Conservation (phyloP, 2,888 invertebrate species). For the Ommatoiulus sabulosus region DNA sequence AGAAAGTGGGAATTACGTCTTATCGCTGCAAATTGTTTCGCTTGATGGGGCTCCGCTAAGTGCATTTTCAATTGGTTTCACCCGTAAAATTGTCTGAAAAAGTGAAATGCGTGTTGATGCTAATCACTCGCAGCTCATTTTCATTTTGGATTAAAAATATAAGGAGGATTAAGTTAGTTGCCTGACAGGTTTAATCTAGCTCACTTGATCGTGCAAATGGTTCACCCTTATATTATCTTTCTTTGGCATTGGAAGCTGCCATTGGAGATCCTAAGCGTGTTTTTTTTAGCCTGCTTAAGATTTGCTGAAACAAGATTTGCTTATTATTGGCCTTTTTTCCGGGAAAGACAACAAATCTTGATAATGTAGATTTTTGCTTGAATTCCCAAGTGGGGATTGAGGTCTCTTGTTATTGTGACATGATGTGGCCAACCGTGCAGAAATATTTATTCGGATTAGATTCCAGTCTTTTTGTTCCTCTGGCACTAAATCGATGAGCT, state of each 20-base stretch:
- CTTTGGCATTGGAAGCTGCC: neutral
- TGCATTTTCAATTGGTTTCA: slow-evolving; percentile 16
- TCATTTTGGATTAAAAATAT: slow-evolving; percentile 40
- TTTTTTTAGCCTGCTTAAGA: neutral
- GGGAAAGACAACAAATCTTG: neutral
- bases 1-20: slow-evolving; percentile 14
- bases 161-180: slow-evolving; percentile 21
- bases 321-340: slow-evolving; percentile 1
- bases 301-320: slow-evolving; percentile 6
- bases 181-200: slow-evolving; percentile 20
- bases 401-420: slow-evolving; percentile 36
- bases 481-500: neutral
- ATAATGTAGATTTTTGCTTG: slow-evolving; percentile 39
- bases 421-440: slow-evolving; percentile 23
- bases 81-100: slow-evolving; percentile 35
- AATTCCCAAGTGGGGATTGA: slow-evolving; percentile 35
- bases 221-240: neutral
- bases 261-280: neutral
- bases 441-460: slow-evolving; percentile 40
- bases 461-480: neutral
- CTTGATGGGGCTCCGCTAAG: neutral
- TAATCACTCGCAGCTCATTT: slow-evolving; percentile 39
- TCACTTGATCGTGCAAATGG: neutral
- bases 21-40: slow-evolving; percentile 11
- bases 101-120: slow-evolving; percentile 17